A percentile compares a stretch with the other conserved stretches of the same genome.
Evolutionary conservation across 2,888 invertebrate genomes (phyloP).

Genomic region (Corbicula japonica): DNA sequence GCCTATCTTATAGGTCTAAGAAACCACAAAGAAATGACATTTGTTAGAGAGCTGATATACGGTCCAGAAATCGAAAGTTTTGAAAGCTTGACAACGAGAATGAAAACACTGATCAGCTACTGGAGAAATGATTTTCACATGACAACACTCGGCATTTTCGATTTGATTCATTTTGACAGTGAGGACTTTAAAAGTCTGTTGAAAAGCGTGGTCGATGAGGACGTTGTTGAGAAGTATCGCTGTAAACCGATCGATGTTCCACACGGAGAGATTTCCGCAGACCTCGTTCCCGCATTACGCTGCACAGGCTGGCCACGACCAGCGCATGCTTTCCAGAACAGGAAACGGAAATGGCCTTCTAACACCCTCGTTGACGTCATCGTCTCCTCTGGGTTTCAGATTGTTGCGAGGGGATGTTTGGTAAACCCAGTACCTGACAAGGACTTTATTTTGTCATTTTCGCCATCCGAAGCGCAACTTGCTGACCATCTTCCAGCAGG

Average conservation of each 20-base stretch:
- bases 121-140: slow-evolving; percentile 8
- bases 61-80: not conserved
- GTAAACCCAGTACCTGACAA: slow-evolving; percentile 29
- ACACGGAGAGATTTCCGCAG: slow-evolving; percentile 15
- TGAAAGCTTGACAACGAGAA: not conserved
- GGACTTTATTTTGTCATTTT: slow-evolving; percentile 38
- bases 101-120: not conserved
- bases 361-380: slow-evolving; percentile 16
- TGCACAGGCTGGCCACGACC: slow-evolving; percentile 22
- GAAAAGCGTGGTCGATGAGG: not conserved
- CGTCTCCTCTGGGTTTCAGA: slow-evolving; percentile 24
- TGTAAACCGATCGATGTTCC: not conserved
- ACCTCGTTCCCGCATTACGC: slow-evolving; percentile 32
- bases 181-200: slow-evolving; percentile 6
- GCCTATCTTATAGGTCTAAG: not conserved
- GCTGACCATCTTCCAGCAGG: slow-evolving; percentile 18
- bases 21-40: slow-evolving; percentile 6
- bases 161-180: slow-evolving; percentile 12
- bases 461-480: slow-evolving; percentile 30
- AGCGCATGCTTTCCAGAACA: slow-evolving; percentile 13
- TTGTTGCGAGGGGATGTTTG: slow-evolving; percentile 14
- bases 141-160: not conserved
- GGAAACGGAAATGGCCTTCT: slow-evolving; percentile 35
- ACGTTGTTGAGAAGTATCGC: not conserved
- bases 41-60: slow-evolving; percentile 18